A percentile compares a stretch with the other conserved stretches of the same genome.
phyloP scores from a whole-genome alignment of 1,140 invertebrate genomes.

The Drosophila guanche region DNA sequence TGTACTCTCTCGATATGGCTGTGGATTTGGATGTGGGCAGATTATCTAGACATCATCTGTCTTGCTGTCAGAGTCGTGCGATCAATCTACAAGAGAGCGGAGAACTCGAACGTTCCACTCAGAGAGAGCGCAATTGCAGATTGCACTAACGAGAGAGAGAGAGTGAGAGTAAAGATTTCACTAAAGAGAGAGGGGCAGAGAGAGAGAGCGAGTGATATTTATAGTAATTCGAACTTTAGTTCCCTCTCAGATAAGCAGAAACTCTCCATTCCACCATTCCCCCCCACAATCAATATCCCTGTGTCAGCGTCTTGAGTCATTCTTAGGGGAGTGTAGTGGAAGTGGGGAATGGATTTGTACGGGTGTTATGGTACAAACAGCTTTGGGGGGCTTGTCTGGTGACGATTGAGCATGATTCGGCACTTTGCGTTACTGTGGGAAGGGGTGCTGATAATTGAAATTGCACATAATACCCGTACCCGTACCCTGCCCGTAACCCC shows the following conservation, averaged over 20 bases:
- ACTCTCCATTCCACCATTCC: neutral
- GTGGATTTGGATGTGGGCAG: conserved; percentile 16
- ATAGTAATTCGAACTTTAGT: conserved; percentile 8
- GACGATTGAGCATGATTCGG: conserved; percentile 53
- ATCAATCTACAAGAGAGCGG: too few relatives aligned
- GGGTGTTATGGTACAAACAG: conserved; percentile 22
- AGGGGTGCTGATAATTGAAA: conserved; percentile 46
- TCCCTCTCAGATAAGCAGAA: conserved; percentile 27
- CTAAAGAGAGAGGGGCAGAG: too few relatives aligned
- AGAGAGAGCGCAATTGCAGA: too few relatives aligned
- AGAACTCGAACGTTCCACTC: too few relatives aligned
- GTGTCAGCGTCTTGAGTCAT: conserved; percentile 43
- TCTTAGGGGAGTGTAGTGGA: neutral
- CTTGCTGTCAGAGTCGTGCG: conserved; percentile 11
- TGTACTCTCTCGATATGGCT: conserved; percentile 30
- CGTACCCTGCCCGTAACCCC: neutral
- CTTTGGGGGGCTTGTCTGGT: conserved; percentile 65
- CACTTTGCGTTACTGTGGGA: conserved; percentile 31
- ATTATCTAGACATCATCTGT: conserved; percentile 10
- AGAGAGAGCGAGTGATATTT: too few relatives aligned
- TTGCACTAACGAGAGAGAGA: too few relatives aligned
- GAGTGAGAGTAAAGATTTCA: too few relatives aligned
- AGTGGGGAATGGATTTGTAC: neutral
- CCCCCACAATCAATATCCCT: conserved; percentile 14
- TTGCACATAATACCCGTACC: conserved; percentile 20